Evolutionary conservation across 2,113 vertebrate species (phyloP).

Genomic region (Hippocampus mohnikei): DNA sequence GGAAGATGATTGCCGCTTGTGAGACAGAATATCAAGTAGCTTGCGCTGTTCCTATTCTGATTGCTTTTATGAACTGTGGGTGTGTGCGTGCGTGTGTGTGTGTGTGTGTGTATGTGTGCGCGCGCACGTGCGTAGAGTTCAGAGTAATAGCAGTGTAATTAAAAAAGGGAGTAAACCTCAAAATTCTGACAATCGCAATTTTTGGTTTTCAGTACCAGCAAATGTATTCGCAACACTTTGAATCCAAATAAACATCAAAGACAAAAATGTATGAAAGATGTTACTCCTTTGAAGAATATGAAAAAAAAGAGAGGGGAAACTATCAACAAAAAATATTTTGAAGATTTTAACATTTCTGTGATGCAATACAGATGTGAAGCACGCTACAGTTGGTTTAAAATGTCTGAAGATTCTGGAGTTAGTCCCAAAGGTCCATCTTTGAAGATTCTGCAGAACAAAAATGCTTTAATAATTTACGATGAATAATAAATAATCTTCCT

Average conservation of each 20-base stretch:
- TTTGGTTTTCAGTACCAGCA: background rate
- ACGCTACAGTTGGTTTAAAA: background rate
- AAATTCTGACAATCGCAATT: background rate
- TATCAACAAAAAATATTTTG: background rate
- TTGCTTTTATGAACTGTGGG: slow-evolving; percentile 48
- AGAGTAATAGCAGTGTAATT: background rate
- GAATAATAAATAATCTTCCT: background rate
- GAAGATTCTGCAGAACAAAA: background rate
- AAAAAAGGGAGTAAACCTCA: background rate
- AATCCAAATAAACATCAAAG: background rate
- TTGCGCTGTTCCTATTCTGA: slow-evolving; percentile 60
- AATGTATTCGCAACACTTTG: background rate
- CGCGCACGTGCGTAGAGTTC: background rate
- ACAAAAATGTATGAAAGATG: background rate
- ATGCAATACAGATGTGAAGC: background rate
- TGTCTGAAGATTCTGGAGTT: background rate
- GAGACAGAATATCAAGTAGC: slow-evolving; percentile 53
- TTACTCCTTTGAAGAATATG: background rate
- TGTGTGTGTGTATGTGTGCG: background rate
- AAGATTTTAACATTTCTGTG: background rate
- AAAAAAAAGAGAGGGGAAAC: background rate
- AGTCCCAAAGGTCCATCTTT: background rate
- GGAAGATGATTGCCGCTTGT: slow-evolving; percentile 49
- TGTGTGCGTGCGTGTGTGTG: slow-evolving; percentile 31
- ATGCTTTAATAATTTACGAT: no score